Base-by-base conservation (phyloP, 2,888 invertebrate species). In the Andrena chrysosceles region DNA sequence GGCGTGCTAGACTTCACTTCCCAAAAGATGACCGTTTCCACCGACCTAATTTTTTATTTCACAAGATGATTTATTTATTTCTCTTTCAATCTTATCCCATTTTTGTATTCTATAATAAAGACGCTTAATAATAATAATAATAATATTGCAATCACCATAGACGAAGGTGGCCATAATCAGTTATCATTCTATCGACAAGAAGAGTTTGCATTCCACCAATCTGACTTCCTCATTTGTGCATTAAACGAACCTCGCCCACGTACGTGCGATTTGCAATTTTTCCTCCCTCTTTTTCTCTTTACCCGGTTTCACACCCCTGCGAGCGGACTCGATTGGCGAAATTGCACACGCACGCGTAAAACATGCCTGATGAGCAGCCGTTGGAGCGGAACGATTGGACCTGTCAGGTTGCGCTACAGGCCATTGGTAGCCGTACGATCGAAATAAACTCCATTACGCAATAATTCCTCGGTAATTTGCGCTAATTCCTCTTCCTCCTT, bases 341-440 rank as follows among this genome's bases (percentile, higher is more conserved):
- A 83, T 82, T 84, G 83, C 71, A 75, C 59, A 71, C 71, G 77
- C 77, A 74, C 73, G 83, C 83, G 74, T 74, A 82, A 83, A 83
- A 83, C 83, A 77, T 83, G 71, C 42, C 60, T 54, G 83, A 78
- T 75, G 83, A 74, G 78, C 78, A 71, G n/a, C 56, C 78, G 64
- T 33, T 23, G 71, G 75, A 54, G 52, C 31, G 68, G 42, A 78
- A 74, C 67, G 68, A 83, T 81, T 72, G 64, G 20, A 67, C 42
- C 63, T 26, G 81, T 63, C 71, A 64, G 70, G 66, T 68, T 52
- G 62, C 52, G 33, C 59, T 26, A 10, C n/a, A 10, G 13, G 49
- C 33, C 3, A 48, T 56, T 49, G 31, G 49, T 20, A 42, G 59
- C 48, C 49, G 16, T n/a, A 26, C 35, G 10, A 67, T 33, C 8